Conservation (phyloP, 1,140 invertebrate genomes). For the Heliconius hewitsoni region DNA sequence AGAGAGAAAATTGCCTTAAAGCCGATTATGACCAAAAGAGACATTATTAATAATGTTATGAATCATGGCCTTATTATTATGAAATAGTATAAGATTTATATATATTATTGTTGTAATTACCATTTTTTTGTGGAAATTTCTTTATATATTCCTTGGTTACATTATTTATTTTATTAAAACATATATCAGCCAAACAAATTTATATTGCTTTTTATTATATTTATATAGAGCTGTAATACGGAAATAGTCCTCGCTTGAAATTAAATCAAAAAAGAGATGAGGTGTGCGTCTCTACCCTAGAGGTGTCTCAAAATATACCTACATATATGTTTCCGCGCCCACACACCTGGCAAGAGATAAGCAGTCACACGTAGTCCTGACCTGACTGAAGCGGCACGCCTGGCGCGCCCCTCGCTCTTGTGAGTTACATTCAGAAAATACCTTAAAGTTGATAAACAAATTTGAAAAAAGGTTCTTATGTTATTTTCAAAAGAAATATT, state of each 20-base stretch:
- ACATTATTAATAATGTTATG: slow-evolving; percentile 33
- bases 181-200: neutral
- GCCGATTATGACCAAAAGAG: slow-evolving; percentile 23
- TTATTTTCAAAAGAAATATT: neutral
- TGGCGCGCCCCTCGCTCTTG: slow-evolving; percentile 30
- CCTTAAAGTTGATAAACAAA: neutral
- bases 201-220: no score
- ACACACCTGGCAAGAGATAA: slow-evolving; percentile 66
- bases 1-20: slow-evolving; percentile 28
- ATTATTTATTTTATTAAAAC: no score
- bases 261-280: slow-evolving; percentile 7
- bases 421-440: slow-evolving; percentile 20
- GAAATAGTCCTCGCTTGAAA: neutral
- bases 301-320: slow-evolving; percentile 65
- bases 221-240: neutral
- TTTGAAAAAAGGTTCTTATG: neutral
- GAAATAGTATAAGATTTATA: no score
- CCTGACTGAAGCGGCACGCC: slow-evolving; percentile 43
- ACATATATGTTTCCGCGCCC: slow-evolving; percentile 60
- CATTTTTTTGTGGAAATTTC: no score
- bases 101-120: no score
- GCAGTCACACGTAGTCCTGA: slow-evolving; percentile 59
- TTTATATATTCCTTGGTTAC: neutral
- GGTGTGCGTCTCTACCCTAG: slow-evolving; percentile 20
- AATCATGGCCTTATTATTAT: slow-evolving; percentile 26